Conservation (phyloP, 2,888 invertebrate genomes). For the Colostygia pectinataria region DNA sequence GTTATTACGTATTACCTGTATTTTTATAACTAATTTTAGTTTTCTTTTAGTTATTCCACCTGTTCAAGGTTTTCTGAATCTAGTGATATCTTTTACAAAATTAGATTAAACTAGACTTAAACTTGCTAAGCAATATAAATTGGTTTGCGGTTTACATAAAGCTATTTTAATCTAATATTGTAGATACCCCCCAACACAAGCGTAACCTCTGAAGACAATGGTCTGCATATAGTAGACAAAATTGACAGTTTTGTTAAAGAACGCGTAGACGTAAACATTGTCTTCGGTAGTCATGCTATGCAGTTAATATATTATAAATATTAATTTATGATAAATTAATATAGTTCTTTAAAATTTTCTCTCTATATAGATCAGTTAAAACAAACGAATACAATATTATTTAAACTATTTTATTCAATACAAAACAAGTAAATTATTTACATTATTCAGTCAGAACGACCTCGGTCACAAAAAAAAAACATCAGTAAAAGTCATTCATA, state of each 20-base stretch:
- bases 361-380: slow-evolving; percentile 27
- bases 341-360: background rate
- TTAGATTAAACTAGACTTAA: background rate
- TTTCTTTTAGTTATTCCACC: background rate
- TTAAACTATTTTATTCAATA: slow-evolving; percentile 72
- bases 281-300: too few relatives aligned
- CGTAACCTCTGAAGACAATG: too few relatives aligned
- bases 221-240: too few relatives aligned
- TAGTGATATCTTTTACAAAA: background rate
- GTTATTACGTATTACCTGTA: background rate
- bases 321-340: too few relatives aligned
- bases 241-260: too few relatives aligned
- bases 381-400: slow-evolving; percentile 33
- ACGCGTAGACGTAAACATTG: too few relatives aligned
- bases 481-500: slow-evolving; percentile 26
- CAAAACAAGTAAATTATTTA: slow-evolving; percentile 69
- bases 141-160: background rate
- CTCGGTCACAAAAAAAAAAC: slow-evolving; percentile 47
- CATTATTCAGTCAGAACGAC: slow-evolving; percentile 77
- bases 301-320: too few relatives aligned
- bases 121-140: slow-evolving; percentile 2
- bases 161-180: background rate
- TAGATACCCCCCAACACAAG: too few relatives aligned
- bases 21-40: background rate
- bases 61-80: background rate